Evolutionary conservation across 2,113 vertebrate species (phyloP), one percentile per base, ranked within the genome.

Genomic region (Syrrhaptes paradoxus): DNA sequence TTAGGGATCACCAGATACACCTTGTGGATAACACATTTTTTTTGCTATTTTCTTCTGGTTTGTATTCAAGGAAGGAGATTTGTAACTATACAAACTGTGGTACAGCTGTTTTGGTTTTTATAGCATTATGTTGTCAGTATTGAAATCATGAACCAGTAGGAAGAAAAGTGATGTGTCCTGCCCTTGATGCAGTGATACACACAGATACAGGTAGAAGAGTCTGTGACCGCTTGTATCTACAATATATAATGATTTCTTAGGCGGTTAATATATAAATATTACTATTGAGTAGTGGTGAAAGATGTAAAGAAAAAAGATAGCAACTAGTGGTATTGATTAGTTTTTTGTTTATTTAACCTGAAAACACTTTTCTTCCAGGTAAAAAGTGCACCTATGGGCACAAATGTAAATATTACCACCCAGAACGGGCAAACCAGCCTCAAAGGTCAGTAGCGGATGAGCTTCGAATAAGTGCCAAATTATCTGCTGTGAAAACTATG

Each of bases 361-460:
- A 59, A 85, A 82, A 41, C 24, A 43, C 92, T 96, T 82, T 95
- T 96, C 95, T 97, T 97, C 94, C 97, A 99, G 99, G 99, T 93
- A 99, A 99, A 98, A 99, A 99, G 98, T 99, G 99, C 97, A 99
- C 99, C 75, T 99, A 99, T 89, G 99, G 99, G 96, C 99, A 99
- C 97, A 99, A 99, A 98, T 99, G 99, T 98, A 99, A 99, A 98
- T 99, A 99, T 98, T 99, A 99, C 97, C 99, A 99, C 93, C 99
- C 99, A 28, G 99, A 99, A 97, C 98, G 99, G 84, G 99, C 99
- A 92, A 99, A 99, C 97, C 99, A 99, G 96, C 98, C 99, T 26
- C 98, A 98, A 97, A 98, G 99, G 85, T 99, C 99, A 9, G 99
- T 99, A 88, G 99, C 99, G 68, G 99, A 99, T 95, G 99, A 99